phyloP scores from a whole-genome alignment of 2,113 vertebrate genomes.

The Shinisaurus crocodilurus region DNA sequence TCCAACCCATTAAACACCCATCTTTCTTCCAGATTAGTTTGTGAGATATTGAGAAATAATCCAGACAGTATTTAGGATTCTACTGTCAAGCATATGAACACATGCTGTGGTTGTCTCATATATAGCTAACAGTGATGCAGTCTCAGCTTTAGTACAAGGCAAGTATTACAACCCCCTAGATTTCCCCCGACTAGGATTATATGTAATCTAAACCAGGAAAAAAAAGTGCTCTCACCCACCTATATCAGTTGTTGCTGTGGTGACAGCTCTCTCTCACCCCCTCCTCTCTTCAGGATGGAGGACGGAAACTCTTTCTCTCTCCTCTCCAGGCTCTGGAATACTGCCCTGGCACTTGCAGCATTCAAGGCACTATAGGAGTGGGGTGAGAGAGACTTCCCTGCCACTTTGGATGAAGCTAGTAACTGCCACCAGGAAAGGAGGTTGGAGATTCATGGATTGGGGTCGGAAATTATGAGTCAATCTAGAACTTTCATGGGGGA shows the following conservation, averaged over 20 bases:
- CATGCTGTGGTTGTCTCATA: too few relatives aligned
- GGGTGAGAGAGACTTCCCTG: neutral
- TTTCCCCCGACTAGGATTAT: neutral
- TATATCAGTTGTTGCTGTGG: neutral
- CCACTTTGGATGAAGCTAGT: neutral
- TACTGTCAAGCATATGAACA: neutral
- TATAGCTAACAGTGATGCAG: neutral
- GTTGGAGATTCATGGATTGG: neutral
- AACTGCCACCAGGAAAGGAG: neutral
- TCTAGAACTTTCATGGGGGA: neutral
- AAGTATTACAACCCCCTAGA: neutral
- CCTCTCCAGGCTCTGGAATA: neutral
- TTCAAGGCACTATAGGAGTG: neutral
- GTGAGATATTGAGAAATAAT: neutral
- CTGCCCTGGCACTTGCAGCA: neutral
- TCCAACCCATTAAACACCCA: neutral
- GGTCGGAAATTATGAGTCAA: neutral
- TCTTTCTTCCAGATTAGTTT: neutral
- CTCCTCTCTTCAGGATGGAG: neutral
- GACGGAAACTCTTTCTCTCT: neutral
- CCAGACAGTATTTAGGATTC: too few relatives aligned
- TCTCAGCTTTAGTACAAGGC: neutral
- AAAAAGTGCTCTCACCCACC: neutral
- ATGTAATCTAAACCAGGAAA: neutral
- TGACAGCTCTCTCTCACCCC: neutral